Conservation (phyloP, 2,888 invertebrate genomes). For the Diachrysia chrysitis region DNA sequence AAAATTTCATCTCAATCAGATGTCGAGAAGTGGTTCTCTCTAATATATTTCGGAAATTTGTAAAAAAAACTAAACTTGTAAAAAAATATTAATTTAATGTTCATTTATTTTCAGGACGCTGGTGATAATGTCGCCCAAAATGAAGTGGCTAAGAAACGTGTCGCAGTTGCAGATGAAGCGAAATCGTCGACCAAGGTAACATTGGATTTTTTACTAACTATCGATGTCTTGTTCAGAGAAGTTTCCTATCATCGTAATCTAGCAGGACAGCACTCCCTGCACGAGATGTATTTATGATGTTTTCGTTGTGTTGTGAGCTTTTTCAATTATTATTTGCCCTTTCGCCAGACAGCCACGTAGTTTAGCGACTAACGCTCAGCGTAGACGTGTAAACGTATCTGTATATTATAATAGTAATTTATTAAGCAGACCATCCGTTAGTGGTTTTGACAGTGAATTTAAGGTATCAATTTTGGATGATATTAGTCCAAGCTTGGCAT, state of each 20-base stretch:
- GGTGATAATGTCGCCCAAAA: constrained; percentile 80
- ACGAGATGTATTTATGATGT: constrained; percentile 22
- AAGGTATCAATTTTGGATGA: constrained; percentile 40
- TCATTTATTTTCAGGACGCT: constrained; percentile 69
- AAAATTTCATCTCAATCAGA: too few species aligned
- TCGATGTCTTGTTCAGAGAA: constrained; percentile 29
- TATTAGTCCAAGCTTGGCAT: constrained; percentile 76
- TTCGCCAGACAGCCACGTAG: constrained; percentile 51
- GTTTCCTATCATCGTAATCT: constrained; percentile 16
- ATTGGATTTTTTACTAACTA: constrained; percentile 11
- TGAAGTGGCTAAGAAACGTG: constrained; percentile 82
- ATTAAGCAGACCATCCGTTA: constrained; percentile 35
- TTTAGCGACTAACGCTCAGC: constrained; percentile 41
- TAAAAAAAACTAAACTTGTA: too few species aligned
- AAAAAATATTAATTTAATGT: constrained; percentile 2
- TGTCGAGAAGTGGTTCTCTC: too few species aligned
- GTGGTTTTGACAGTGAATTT: constrained; percentile 31
- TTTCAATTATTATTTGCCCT: constrained; percentile 71
- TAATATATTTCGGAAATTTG: too few species aligned
- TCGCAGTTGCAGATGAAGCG: constrained; percentile 77
- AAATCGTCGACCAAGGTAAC: constrained; percentile 80
- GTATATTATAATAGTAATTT: constrained; percentile 28
- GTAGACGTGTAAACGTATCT: constrained; percentile 25
- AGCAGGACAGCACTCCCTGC: constrained; percentile 21
- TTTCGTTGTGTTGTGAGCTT: constrained; percentile 69